A percentile compares a stretch with the other conserved stretches of the same genome.
Evolutionary conservation across 2,797 vertebrate species (phyloP).

Genomic region (Sebastes umbrosus): DNA sequence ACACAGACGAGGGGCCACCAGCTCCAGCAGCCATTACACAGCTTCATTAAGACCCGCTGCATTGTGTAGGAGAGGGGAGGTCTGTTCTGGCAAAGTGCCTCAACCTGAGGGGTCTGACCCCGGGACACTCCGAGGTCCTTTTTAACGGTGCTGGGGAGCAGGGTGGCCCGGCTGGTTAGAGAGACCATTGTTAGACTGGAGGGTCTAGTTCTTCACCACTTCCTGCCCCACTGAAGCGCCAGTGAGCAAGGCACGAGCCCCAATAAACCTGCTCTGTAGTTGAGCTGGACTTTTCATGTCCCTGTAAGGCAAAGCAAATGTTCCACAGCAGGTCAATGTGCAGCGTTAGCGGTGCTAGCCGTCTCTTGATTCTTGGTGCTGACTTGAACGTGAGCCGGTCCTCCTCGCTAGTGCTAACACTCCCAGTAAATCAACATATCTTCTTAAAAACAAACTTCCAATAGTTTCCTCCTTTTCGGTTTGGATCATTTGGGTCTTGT

Average conservation of each 20-base stretch:
- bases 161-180: conserved; percentile 16
- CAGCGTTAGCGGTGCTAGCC: neutral
- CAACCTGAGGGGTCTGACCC: conserved; percentile 54
- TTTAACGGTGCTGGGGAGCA: conserved; percentile 3
- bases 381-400: no score
- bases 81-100: conserved; percentile 34
- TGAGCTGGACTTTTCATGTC: neutral
- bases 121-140: conserved; percentile 10
- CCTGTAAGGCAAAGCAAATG: neutral
- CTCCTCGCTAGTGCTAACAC: no score
- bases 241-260: conserved; percentile 20
- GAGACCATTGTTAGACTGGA: conserved; percentile 8
- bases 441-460: no score
- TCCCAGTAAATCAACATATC: no score
- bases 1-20: conserved; percentile 22
- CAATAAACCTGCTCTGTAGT: neutral
- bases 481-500: no score
- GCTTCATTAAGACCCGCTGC: conserved; percentile 36
- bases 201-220: conserved; percentile 2
- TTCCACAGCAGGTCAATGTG: conserved; percentile 11
- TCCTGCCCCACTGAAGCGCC: neutral
- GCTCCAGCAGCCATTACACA: conserved; percentile 34
- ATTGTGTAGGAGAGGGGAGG: conserved; percentile 32
- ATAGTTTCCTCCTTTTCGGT: neutral
- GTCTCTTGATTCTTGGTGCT: no score